phyloP scores from a whole-genome alignment of 2,888 invertebrate species.

The Dorcus hopei region DNA sequence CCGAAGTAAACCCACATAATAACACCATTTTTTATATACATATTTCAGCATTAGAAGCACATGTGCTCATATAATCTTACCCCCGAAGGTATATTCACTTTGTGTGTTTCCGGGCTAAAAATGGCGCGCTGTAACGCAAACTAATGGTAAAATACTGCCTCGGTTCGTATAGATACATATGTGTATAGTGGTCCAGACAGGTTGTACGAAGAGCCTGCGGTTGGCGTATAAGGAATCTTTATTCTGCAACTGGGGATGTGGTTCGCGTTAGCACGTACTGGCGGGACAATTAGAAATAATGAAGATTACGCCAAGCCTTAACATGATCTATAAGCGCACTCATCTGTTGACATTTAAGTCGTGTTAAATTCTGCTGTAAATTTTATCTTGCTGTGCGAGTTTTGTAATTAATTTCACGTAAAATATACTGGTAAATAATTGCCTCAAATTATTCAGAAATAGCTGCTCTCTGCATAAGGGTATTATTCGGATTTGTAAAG shows the following conservation, averaged over 20 bases:
- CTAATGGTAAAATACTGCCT: conserved; percentile 49
- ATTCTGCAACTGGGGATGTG: conserved; percentile 26
- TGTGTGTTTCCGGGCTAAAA: conserved; percentile 19
- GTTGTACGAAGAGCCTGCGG: conserved; percentile 2
- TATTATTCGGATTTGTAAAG: too few relatives aligned
- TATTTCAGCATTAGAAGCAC: too few relatives aligned
- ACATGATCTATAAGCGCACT: conserved; percentile 40
- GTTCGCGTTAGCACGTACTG: conserved; percentile 43
- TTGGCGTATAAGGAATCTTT: neutral
- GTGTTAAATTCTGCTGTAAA: too few relatives aligned
- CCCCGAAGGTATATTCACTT: neutral
- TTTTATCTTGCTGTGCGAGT: too few relatives aligned
- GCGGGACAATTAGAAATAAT: conserved; percentile 48
- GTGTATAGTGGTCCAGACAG: conserved; percentile 34
- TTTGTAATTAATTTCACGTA: too few relatives aligned
- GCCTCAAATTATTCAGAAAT: too few relatives aligned
- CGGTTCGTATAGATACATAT: conserved; percentile 43
- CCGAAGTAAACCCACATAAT: too few relatives aligned
- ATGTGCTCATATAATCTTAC: too few relatives aligned
- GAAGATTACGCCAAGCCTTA: conserved; percentile 45
- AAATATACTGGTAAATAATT: too few relatives aligned
- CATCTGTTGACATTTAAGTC: conserved; percentile 28
- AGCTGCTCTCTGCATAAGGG: too few relatives aligned
- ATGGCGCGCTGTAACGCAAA: conserved; percentile 33
- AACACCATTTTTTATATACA: too few relatives aligned